Conservation (phyloP, 1,140 invertebrate species). For the Philopotamus ludificatus region DNA sequence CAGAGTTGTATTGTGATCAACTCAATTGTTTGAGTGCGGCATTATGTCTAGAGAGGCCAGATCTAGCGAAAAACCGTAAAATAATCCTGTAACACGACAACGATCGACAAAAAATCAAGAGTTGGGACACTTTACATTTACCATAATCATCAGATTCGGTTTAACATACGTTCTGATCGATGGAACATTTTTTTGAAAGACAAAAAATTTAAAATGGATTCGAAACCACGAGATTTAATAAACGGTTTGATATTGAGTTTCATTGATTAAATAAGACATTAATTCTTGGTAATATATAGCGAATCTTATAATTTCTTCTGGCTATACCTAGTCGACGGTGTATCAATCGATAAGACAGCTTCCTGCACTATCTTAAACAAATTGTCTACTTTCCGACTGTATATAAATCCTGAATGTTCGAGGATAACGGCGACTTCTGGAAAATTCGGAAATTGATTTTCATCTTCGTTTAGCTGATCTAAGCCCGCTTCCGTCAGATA, state of each 20-base stretch:
- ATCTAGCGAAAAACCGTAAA: too few relatives aligned
- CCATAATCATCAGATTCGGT: too few relatives aligned
- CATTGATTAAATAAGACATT: not conserved
- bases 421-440: slow-evolving; percentile 50
- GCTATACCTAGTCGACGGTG: not conserved
- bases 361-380: slow-evolving; percentile 47
- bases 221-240: not conserved
- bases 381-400: slow-evolving; percentile 51
- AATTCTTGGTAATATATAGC: not conserved
- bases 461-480: slow-evolving; percentile 46
- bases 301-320: too few relatives aligned
- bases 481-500: slow-evolving; percentile 54
- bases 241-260: too few relatives aligned
- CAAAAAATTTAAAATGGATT: slow-evolving; percentile 1
- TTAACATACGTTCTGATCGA: too few relatives aligned
- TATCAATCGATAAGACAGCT: not conserved
- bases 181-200: not conserved
- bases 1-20: too few relatives aligned
- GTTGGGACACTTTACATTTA: too few relatives aligned
- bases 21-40: too few relatives aligned
- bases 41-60: too few relatives aligned
- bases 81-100: too few relatives aligned
- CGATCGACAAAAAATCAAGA: too few relatives aligned
- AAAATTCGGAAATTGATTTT: slow-evolving; percentile 46
- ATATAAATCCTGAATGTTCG: slow-evolving; percentile 50